phyloP scores from a whole-genome alignment of 2,113 vertebrate species.

The Solea solea region DNA sequence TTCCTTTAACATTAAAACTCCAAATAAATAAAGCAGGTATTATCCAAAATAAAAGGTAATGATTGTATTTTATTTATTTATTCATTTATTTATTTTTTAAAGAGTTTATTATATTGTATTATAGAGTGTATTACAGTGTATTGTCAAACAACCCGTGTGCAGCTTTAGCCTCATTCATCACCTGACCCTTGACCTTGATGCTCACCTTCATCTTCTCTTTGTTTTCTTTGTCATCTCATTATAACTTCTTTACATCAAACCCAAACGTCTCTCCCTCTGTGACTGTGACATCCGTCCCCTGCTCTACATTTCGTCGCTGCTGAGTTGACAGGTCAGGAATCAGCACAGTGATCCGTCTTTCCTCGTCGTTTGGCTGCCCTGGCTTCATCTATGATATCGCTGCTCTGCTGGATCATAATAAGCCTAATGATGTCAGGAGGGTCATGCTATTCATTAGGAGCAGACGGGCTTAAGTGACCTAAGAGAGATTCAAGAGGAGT shows the following conservation, averaged over 20 bases:
- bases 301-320: slow-evolving; percentile 26
- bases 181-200: slow-evolving; percentile 58
- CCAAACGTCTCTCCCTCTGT: neutral
- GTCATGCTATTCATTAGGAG: slow-evolving; percentile 59
- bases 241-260: slow-evolving; percentile 1
- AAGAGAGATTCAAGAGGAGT: slow-evolving; percentile 20
- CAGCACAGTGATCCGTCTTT: slow-evolving; percentile 26
- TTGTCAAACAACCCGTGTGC: too few species aligned
- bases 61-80: too few species aligned
- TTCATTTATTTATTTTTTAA: too few species aligned
- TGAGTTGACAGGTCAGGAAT: slow-evolving; percentile 51
- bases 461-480: slow-evolving; percentile 55
- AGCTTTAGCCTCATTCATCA: too few species aligned
- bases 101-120: too few species aligned
- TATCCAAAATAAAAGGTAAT: too few species aligned
- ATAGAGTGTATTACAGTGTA: too few species aligned
- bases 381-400: slow-evolving; percentile 25
- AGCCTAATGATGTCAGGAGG: slow-evolving; percentile 54
- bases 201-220: slow-evolving; percentile 35
- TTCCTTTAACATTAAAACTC: too few species aligned
- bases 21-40: too few species aligned
- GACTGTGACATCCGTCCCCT: slow-evolving; percentile 20
- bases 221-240: neutral
- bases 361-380: slow-evolving; percentile 28
- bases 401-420: slow-evolving; percentile 48